phyloP scores from a whole-genome alignment of 2,888 invertebrate genomes.

The Corbicula japonica region DNA sequence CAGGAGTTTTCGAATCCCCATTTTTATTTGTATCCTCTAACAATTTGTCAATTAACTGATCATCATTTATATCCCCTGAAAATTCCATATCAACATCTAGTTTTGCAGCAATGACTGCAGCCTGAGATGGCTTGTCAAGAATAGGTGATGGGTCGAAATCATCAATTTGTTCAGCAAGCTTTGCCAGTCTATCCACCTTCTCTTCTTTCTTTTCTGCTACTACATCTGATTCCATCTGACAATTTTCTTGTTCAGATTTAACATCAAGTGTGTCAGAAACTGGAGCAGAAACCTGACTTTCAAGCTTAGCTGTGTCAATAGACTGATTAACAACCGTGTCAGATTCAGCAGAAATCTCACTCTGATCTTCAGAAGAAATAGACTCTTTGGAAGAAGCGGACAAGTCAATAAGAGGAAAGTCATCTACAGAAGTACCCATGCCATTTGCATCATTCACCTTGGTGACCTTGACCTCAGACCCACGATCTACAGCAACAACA shows the following conservation, averaged over 20 bases:
- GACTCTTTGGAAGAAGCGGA: slow-evolving; percentile 41
- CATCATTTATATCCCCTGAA: slow-evolving; percentile 53
- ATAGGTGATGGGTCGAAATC: slow-evolving; percentile 54
- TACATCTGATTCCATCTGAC: not conserved
- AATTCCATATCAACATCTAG: slow-evolving; percentile 14
- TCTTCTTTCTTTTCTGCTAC: not conserved
- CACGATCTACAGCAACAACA: slow-evolving; percentile 28
- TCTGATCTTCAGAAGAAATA: slow-evolving; percentile 5
- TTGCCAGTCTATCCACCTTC: slow-evolving; percentile 45
- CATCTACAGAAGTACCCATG: slow-evolving; percentile 36
- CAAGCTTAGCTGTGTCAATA: too few species aligned
- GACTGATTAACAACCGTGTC: too few species aligned
- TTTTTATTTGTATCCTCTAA: slow-evolving; percentile 31
- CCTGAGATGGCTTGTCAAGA: slow-evolving; percentile 8
- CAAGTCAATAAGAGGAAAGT: slow-evolving; percentile 38
- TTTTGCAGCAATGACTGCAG: not conserved
- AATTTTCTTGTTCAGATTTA: slow-evolving; percentile 2
- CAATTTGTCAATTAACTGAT: slow-evolving; percentile 54
- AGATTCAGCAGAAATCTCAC: slow-evolving; percentile 4
- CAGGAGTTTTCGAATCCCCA: slow-evolving; percentile 1
- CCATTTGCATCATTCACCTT: slow-evolving; percentile 2
- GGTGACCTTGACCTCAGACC: slow-evolving; percentile 20
- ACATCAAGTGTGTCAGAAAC: not conserved
- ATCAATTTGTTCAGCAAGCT: slow-evolving; percentile 60
- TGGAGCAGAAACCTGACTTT: slow-evolving; percentile 16